These are phyloP conservation scores for Noctua janthina DNA, from an alignment of 2,888 invertebrate species.

Conservation along the genomic window DNA sequence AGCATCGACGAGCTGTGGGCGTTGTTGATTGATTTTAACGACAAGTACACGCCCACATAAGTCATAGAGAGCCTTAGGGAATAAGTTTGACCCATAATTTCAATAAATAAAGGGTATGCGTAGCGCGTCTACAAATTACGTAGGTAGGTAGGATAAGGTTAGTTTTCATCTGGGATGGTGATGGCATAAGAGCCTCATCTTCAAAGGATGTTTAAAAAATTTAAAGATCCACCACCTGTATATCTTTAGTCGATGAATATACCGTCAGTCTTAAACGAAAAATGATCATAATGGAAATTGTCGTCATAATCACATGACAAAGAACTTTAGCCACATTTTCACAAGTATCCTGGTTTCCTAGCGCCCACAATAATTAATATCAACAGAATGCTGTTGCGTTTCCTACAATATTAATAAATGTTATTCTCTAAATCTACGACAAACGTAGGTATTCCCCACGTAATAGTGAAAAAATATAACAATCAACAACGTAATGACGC, in stretches of 20 bases:
- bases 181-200: too few relatives aligned
- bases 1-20: neutral
- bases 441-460: constrained; percentile 10
- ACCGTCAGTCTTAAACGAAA: neutral
- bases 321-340: neutral
- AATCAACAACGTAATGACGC: constrained; percentile 58
- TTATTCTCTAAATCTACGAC: constrained; percentile 10
- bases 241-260: neutral
- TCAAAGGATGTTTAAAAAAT: neutral
- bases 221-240: neutral
- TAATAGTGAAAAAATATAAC: constrained; percentile 43
- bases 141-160: neutral
- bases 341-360: neutral
- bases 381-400: constrained; percentile 12
- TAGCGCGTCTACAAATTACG: neutral
- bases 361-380: constrained; percentile 25
- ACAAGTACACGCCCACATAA: constrained; percentile 11
- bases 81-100: neutral
- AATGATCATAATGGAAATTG: neutral
- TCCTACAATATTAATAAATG: constrained; percentile 18
- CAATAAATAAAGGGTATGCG: neutral
- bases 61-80: neutral
- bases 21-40: neutral
- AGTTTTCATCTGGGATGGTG: neutral
- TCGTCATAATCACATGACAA: neutral